Evolutionary conservation across 2,888 invertebrate genomes (phyloP), one percentile per base, ranked within the genome.

Genomic region (Epistrophella euchroma): DNA sequence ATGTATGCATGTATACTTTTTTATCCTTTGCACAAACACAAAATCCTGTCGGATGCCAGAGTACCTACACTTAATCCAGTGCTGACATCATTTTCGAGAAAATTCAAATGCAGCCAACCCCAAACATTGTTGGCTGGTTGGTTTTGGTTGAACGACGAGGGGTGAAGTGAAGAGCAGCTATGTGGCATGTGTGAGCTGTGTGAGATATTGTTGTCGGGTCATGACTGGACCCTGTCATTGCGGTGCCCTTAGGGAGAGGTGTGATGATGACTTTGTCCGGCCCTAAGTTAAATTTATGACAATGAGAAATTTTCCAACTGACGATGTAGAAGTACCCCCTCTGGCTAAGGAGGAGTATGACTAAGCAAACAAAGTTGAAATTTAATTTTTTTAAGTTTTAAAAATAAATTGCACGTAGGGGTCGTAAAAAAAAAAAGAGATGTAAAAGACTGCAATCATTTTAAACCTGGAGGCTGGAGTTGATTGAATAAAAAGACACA

Each of bases 51-150:
- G 50, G 68, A 37, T 52, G 68, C 37, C 52, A 68, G 35, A 28
- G 15, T n/a, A 56, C n/a, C n/a, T n/a, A n/a, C 70, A 70, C 50
- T 76, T 60, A 52, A 76, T 60, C 60, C 40, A 45, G 56, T 37
- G 56, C 66, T 76, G 76, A 68, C 68, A 76, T 76, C 58, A 58
- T 68, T 68, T 68, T 68, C 52, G 75, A 47, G 45, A 47, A 32
- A 58, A 58, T 76, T 75, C 45, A 56, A 75, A 75, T 75, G 56
- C 43, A 45, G 19, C 11, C 43, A 60, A 37, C n/a, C 52, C 19
- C 52, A 52, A 52, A 52, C 52, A 52, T 25, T 9, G 15, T 25
- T 52, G 50, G 22, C 4, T 47, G 19, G 47, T 7, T 52, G n/a
- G 15, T 15, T 52, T 7, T 52, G n/a, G 15, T 15, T 52, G 50